Conservation (phyloP, 2,888 invertebrate genomes). For the Hypomecis atomaria region DNA sequence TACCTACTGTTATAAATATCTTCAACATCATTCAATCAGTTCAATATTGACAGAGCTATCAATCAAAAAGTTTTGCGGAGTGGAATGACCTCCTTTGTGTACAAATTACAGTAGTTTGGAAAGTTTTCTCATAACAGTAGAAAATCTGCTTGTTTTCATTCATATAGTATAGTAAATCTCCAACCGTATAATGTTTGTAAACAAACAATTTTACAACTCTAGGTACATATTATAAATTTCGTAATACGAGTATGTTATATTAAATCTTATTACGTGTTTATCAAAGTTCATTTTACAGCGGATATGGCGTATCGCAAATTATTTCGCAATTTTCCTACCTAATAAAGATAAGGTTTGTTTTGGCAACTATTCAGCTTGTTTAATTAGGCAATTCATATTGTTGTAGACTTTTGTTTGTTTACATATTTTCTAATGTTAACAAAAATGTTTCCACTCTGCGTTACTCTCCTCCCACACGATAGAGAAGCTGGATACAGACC, state of each 20-base stretch:
- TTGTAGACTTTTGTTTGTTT: neutral
- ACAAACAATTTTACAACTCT: conserved; percentile 12
- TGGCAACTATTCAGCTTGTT: neutral
- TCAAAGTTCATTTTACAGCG: conserved; percentile 15
- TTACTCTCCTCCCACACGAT: too few relatives aligned
- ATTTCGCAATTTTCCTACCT: conserved; percentile 13
- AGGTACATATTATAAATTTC: neutral
- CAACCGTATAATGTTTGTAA: conserved; percentile 10
- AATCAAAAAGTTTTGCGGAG: conserved; percentile 7
- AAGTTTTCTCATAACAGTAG: conserved; percentile 12
- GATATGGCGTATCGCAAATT: conserved; percentile 9
- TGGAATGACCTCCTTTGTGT: conserved; percentile 9
- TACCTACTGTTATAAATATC: neutral
- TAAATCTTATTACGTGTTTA: conserved; percentile 12
- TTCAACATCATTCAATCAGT: conserved; percentile 3
- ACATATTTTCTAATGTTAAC: neutral
- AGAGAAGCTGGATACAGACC: too few relatives aligned
- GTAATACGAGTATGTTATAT: neutral
- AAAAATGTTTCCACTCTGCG: too few relatives aligned
- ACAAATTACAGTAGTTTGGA: conserved; percentile 5
- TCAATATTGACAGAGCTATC: neutral
- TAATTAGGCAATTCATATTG: neutral
- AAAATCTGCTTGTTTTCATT: conserved; percentile 8
- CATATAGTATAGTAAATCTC: neutral
- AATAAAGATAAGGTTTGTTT: conserved; percentile 9